A percentile compares a stretch with the other conserved stretches of the same genome.
Evolutionary conservation across 2,113 vertebrate species (phyloP).

Genomic region (Scomber scombrus): DNA sequence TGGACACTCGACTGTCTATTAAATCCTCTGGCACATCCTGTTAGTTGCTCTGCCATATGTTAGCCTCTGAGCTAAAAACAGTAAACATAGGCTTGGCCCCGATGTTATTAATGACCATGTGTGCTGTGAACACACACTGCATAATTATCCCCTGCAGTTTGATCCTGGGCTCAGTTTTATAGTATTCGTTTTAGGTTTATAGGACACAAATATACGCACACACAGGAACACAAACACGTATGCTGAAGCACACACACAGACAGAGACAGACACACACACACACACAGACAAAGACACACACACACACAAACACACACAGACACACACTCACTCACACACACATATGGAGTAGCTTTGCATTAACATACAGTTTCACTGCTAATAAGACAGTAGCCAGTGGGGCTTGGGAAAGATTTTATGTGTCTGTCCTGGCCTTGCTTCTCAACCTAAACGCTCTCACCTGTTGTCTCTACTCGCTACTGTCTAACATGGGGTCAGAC

Average conservation of each 20-base stretch:
- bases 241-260: neutral
- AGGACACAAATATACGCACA: conserved; percentile 21
- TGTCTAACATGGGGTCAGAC: neutral
- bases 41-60: conserved; percentile 64
- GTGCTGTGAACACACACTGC: conserved; percentile 52
- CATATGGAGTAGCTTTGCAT: neutral
- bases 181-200: conserved; percentile 42
- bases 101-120: conserved; percentile 58
- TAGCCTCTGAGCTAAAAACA: conserved; percentile 60
- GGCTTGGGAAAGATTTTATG: conserved; percentile 53
- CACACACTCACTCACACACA: conserved; percentile 11
- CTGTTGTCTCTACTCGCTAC: conserved; percentile 33
- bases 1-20: conserved; percentile 28
- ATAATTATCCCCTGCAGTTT: conserved; percentile 70
- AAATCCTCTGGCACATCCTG: conserved; percentile 43
- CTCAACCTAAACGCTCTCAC: conserved; percentile 44
- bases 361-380: conserved; percentile 38
- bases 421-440: conserved; percentile 36
- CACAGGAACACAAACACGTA: neutral
- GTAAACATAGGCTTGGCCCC: conserved; percentile 48
- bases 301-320: conserved; percentile 4
- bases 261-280: neutral
- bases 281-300: neutral
- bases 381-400: conserved; percentile 66
- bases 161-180: conserved; percentile 56